Conservation (phyloP, 2,888 invertebrate genomes). For the Athalia circularis region DNA sequence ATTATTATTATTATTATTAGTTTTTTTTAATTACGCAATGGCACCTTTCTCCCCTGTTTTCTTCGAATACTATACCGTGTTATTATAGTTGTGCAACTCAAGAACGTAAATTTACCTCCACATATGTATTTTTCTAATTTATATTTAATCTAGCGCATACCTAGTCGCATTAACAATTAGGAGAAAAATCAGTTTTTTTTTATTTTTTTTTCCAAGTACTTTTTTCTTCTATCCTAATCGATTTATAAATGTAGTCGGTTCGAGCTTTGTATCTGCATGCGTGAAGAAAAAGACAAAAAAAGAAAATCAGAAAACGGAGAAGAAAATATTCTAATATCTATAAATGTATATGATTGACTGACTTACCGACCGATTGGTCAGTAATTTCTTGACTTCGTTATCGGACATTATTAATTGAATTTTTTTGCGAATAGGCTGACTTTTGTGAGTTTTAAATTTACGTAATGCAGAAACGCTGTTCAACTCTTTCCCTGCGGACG, state of each 20-base stretch:
- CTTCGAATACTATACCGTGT: constrained; percentile 5
- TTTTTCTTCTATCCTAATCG: no score
- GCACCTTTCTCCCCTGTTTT: constrained; percentile 61
- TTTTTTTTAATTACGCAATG: constrained; percentile 20
- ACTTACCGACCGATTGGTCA: background rate
- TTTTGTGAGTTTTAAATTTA: background rate
- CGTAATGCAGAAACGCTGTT: background rate
- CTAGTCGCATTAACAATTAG: no score
- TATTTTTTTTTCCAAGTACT: no score
- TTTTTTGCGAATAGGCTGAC: no score
- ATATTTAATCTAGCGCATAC: background rate
- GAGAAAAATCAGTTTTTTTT: no score
- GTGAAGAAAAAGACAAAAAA: no score
- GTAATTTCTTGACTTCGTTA: no score
- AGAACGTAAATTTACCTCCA: constrained; percentile 16
- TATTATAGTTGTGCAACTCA: constrained; percentile 53
- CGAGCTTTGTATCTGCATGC: no score
- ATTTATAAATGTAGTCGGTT: no score
- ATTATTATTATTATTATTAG: background rate
- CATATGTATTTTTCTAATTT: background rate
- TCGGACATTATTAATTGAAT: no score
- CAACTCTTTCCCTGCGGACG: no score
- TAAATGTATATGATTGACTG: background rate
- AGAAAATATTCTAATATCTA: background rate
- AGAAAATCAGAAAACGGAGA: no score